Evolutionary conservation across 2,888 invertebrate genomes (phyloP), one percentile per base, ranked within the genome.

Genomic region (Ophion ellenae): DNA sequence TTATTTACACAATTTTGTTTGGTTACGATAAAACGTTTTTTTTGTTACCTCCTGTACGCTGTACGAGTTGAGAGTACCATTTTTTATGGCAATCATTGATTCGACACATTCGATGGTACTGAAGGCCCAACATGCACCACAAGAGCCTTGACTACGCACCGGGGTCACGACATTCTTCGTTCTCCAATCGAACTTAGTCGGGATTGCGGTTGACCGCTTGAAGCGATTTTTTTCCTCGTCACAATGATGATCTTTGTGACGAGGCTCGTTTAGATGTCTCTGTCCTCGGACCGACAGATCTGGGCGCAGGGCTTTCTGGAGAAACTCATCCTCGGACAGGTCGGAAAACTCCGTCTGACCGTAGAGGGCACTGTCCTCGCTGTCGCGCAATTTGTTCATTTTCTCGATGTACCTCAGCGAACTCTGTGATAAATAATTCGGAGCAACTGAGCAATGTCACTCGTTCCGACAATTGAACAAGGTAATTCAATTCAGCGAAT

Each of bases 51-150:
- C 96, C 95, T 98, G 97, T 1, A 97, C 96, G 91, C 97, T 97
- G 10, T 97, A 95, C 1, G 94, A 90, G 45, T 95, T 93, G 36
- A 97, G 92, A 45, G 95, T 95, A 17, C 96, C 96, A 73, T 95
- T 96, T 89, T 95, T 95, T 28, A 97, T 95, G 0, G 97, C 97
- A 70, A 95, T 94, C 97, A 97, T 97, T 0, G 97, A 95, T 93
- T 98, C 98, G 71, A 97, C 95, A 47, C 96, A 96, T 89, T 96
- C 97, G 1, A 97, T 95, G 0, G 96, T 96, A 91, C 97, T 97
- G 94, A 97, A 97, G 0, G 98, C 98, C 97, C 98, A 98, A 93
- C 98, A 98, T 0, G 97, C 98, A 1, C 98, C 98, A 94, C 98
- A 98, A 11, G 95, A 90, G 14, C 96, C 96, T 93, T 98, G 98